phyloP scores from a whole-genome alignment of 2,113 vertebrate species.

The Stomatorhinus ivindoensis region DNA sequence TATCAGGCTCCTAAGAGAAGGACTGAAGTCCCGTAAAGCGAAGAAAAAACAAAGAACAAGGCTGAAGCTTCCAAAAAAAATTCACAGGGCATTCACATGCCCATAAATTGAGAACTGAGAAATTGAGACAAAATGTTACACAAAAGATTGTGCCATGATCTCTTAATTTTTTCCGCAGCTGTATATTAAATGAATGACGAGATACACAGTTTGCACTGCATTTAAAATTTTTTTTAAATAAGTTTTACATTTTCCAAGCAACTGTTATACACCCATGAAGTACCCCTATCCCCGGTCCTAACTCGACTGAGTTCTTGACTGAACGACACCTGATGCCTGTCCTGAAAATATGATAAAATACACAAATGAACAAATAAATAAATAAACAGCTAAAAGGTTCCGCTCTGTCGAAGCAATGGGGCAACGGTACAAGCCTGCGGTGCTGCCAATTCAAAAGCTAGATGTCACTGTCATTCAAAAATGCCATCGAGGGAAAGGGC shows the following conservation, averaged over 20 bases:
- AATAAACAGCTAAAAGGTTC: neutral
- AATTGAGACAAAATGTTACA: no score
- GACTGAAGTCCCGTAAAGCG: no score
- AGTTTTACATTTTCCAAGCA: neutral
- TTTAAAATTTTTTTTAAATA: neutral
- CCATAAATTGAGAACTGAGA: no score
- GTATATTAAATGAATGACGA: neutral
- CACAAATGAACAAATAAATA: neutral
- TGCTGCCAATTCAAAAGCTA: neutral
- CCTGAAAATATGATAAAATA: neutral
- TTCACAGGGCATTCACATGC: no score
- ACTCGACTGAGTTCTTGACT: neutral
- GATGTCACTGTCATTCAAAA: conserved; percentile 3
- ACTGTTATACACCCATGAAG: neutral
- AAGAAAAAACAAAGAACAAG: no score
- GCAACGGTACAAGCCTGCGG: neutral
- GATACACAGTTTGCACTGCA: neutral
- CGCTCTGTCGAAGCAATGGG: neutral
- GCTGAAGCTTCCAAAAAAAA: no score
- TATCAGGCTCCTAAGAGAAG: no score
- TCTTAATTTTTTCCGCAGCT: no score
- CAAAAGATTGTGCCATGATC: no score
- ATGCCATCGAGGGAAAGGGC: neutral
- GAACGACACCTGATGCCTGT: neutral
- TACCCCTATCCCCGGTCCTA: neutral